Evolutionary conservation across 1,140 invertebrate species (phyloP), one percentile per base, ranked within the genome.

Genomic region (Eueides isabella): DNA sequence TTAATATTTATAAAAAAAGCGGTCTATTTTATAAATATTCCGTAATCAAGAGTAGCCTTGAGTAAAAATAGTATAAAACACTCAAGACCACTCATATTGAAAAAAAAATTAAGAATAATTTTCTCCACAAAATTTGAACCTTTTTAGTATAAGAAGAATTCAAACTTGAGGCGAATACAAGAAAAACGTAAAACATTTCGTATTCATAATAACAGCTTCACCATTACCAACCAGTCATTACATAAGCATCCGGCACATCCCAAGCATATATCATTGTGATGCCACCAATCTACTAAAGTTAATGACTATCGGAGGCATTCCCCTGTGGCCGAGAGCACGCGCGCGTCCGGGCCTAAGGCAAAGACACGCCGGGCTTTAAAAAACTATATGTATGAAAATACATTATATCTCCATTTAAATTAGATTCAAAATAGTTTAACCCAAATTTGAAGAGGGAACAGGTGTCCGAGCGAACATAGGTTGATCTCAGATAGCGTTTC

Each of bases 241-340:
- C 75, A 82, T 81, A 85, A 83, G 84, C 85, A 87, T 88, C 83
- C 83, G 83, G 85, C 84, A 86, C 83, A 84, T 84, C 86, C 81
- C 85, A 76, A 79, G 75, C 88, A 87, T 90, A 88, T 87, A 90
- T 90, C 87, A 90, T 88, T 80, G 82, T 82, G 84, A 81, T 83
- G 85, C 83, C 82, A 85, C 80, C 83, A 83, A 85, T 84, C 82
- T 84, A 82, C 85, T 75, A 88, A 91, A 92, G 72, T 88, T 91
- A 91, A 91, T 89, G 88, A 91, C 80, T 85, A 81, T 83, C 80
- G 82, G 85, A 89, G 89, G 87, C 86, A 89, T 88, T 87, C 83
- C 80, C 84, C 83, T 72, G 74, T 75, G 82, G 82, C 78, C 71
- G 78, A 77, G 80, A 80, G 78, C 80, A 82, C 75, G 80, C 74